phyloP scores from a whole-genome alignment of 2,113 vertebrate genomes.

The Callopanchax toddi region DNA sequence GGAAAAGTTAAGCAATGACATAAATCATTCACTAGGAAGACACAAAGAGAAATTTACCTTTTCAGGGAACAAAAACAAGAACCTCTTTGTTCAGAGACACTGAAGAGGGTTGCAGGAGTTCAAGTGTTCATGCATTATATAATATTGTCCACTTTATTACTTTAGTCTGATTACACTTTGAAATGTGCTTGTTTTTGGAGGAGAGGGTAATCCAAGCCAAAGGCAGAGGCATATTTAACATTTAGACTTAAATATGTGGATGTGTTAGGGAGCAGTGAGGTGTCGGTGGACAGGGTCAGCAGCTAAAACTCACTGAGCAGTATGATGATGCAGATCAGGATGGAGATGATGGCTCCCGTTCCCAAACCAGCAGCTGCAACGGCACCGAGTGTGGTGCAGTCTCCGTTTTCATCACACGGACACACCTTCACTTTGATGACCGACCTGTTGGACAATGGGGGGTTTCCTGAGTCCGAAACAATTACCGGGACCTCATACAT shows the following conservation, averaged over 20 bases:
- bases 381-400: constrained; percentile 90
- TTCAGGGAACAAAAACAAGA: constrained; percentile 37
- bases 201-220: too few relatives aligned
- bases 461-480: constrained; percentile 95
- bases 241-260: neutral
- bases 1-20: constrained; percentile 20
- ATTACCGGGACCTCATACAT: constrained; percentile 92
- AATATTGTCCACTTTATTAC: constrained; percentile 36
- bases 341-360: constrained; percentile 93
- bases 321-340: constrained; percentile 94
- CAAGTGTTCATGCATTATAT: constrained; percentile 52
- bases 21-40: constrained; percentile 16
- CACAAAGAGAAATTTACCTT: constrained; percentile 30
- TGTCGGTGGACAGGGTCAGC: neutral
- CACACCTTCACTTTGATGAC: constrained; percentile 97
- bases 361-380: constrained; percentile 91
- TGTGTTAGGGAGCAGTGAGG: neutral
- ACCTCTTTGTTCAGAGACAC: constrained; percentile 22
- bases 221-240: neutral
- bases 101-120: constrained; percentile 21
- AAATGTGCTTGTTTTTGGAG: neutral
- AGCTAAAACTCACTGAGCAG: constrained; percentile 87
- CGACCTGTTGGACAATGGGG: constrained; percentile 90
- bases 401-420: constrained; percentile 91
- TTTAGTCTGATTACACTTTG: constrained; percentile 19